Evolutionary conservation across 2,113 vertebrate genomes (phyloP).

Genomic region (Amazona guildingii): DNA sequence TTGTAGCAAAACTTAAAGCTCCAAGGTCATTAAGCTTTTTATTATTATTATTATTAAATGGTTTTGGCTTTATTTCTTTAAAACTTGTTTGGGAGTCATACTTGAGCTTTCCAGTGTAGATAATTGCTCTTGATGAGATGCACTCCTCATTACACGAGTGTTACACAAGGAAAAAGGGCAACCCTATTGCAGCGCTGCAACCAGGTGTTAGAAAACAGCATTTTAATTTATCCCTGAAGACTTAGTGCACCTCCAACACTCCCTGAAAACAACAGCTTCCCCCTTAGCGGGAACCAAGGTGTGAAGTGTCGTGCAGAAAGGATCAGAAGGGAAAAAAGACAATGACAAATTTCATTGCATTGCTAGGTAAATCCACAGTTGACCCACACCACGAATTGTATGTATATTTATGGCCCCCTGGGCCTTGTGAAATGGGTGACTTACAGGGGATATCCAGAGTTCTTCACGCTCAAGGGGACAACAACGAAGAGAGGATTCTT

Average conservation of each 20-base stretch:
- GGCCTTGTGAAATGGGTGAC: neutral
- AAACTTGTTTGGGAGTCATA: neutral
- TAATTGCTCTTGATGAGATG: neutral
- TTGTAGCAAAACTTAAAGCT: neutral
- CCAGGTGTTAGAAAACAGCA: neutral
- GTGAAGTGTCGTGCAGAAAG: neutral
- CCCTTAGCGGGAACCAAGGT: neutral
- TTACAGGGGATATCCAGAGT: neutral
- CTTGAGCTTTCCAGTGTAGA: neutral
- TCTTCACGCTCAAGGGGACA: neutral
- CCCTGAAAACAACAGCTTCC: accelerated
- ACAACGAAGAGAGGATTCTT: neutral
- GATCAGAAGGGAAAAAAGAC: neutral
- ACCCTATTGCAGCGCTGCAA: neutral
- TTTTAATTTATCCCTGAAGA: neutral
- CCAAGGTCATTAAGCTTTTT: neutral
- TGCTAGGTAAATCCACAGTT: neutral
- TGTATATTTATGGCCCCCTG: neutral
- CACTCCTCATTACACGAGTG: neutral
- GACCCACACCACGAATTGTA: neutral
- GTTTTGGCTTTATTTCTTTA: neutral
- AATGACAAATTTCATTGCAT: neutral
- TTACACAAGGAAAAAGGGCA: neutral
- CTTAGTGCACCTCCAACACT: neutral
- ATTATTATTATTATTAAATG: neutral